These are phyloP conservation scores for Aplocera efformata DNA, from an alignment of 2,888 invertebrate species.

Conservation along the genomic window DNA sequence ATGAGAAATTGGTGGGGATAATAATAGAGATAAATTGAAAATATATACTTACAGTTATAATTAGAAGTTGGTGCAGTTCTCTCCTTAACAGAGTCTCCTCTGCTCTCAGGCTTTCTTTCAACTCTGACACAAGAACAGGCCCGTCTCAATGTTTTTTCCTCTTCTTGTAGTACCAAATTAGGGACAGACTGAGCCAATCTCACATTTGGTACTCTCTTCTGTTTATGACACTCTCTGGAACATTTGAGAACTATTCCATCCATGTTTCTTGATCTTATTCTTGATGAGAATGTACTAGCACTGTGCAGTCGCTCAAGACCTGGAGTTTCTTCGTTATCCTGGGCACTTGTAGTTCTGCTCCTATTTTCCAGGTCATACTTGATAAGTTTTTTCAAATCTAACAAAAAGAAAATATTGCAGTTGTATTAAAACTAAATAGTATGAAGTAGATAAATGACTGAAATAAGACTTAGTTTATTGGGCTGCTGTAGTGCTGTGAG, in stretches of 20 bases:
- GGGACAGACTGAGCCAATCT: slow-evolving; percentile 60
- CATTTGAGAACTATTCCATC: slow-evolving; percentile 42
- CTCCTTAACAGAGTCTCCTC: slow-evolving; percentile 36
- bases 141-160: slow-evolving; percentile 47
- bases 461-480: too few relatives aligned
- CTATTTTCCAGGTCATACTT: slow-evolving; percentile 80
- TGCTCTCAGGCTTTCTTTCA: slow-evolving; percentile 43
- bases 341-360: slow-evolving; percentile 41
- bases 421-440: background rate
- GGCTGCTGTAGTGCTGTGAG: background rate
- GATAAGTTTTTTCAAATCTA: slow-evolving; percentile 83
- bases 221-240: slow-evolving; percentile 46
- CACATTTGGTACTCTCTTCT: slow-evolving; percentile 20
- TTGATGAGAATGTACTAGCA: slow-evolving; percentile 71
- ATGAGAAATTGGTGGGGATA: too few relatives aligned
- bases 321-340: slow-evolving; percentile 35
- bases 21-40: too few relatives aligned
- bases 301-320: slow-evolving; percentile 70
- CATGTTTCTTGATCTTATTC: slow-evolving; percentile 53
- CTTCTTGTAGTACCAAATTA: slow-evolving; percentile 41
- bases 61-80: slow-evolving; percentile 41
- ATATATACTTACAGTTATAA: slow-evolving; percentile 65
- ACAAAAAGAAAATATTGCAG: slow-evolving; percentile 19
- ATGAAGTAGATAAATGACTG: too few relatives aligned
- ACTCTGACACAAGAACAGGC: slow-evolving; percentile 63